Conservation (phyloP, 2,113 vertebrate genomes). For the Onychostoma macrolepis region DNA sequence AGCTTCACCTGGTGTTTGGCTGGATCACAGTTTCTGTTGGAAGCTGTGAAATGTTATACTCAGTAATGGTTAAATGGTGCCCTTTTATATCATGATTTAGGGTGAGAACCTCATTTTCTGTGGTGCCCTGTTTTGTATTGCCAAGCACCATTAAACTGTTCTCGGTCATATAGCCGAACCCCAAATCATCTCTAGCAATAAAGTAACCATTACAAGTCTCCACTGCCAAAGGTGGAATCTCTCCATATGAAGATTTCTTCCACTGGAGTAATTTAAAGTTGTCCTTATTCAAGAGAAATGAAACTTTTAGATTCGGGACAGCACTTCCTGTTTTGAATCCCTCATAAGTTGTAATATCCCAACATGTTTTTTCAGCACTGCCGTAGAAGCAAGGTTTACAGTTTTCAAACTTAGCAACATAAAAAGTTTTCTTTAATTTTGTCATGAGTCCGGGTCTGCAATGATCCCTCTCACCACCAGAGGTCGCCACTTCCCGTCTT, state of each 20-base stretch:
- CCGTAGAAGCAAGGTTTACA: not conserved
- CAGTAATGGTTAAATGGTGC: not conserved
- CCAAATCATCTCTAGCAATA: not conserved
- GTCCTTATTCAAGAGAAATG: slow-evolving; percentile 12
- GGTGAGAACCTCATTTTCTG: slow-evolving; percentile 1
- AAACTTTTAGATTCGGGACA: not conserved
- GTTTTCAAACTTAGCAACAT: not conserved
- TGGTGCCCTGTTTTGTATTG: too few species aligned
- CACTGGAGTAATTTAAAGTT: not conserved
- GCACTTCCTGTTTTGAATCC: not conserved
- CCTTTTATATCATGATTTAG: slow-evolving; percentile 15
- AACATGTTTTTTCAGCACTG: not conserved
- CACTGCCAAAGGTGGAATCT: slow-evolving; percentile 8
- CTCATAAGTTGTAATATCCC: too few species aligned
- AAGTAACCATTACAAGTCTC: not conserved
- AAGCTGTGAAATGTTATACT: slow-evolving; percentile 13
- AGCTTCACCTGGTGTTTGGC: not conserved
- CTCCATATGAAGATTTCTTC: not conserved
- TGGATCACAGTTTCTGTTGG: not conserved
- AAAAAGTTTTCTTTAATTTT: not conserved
- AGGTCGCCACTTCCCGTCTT: too few species aligned
- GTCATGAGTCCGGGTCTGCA: too few species aligned
- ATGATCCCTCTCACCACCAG: too few species aligned
- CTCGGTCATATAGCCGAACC: not conserved
- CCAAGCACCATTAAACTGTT: not conserved